Base-by-base conservation (phyloP, 2,113 vertebrate genomes). In the Callopanchax toddi region DNA sequence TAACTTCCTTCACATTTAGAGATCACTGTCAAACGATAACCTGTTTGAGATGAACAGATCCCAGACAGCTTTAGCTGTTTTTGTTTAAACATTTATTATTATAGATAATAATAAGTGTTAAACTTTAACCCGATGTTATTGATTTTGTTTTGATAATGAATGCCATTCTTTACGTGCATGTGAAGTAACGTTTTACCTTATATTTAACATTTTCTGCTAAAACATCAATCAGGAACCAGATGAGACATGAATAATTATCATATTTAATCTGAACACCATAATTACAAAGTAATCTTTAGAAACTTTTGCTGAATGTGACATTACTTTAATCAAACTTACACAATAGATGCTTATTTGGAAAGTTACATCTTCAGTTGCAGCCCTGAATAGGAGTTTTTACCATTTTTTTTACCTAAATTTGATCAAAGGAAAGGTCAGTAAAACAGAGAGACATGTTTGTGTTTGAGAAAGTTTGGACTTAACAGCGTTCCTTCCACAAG, bases 11-110 rank as follows among this genome's bases (percentile, higher is more conserved):
- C n/a, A 11, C 46, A 50, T 43, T 46, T 32, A 64, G 55, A 54
- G 66, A 10, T 17, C 0, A 10, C 46, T 62, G 65, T 55, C 59
- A 66, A 21, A 40, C 36, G 49, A 54, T 36, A 53, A 50, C 11
- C 50, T 9, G 12, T 29, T 62, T 36, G 57, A 61, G 12, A 34
- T 55, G 48, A 71, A 48, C 20, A 37, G 18, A 34, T 2, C 46
- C 8, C 5, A 10, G 22, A 18, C 6, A 10, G 20, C 42, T 53
- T 50, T 23, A 26, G 12, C 11, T 45, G 52, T 49, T 29, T 34
- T 58, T 42, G 22, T 55, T 34, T 51, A 22, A 59, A 49, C 44
- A 48, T 46, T 6, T n/a, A n/a, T n/a, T n/a, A n/a, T n/a, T n/a
- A n/a, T n/a, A n/a, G n/a, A n/a, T n/a, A 48, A 39, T 54, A 36